Evolutionary conservation across 1,140 invertebrate genomes (phyloP).

Genomic region (Drosophila melanica): DNA sequence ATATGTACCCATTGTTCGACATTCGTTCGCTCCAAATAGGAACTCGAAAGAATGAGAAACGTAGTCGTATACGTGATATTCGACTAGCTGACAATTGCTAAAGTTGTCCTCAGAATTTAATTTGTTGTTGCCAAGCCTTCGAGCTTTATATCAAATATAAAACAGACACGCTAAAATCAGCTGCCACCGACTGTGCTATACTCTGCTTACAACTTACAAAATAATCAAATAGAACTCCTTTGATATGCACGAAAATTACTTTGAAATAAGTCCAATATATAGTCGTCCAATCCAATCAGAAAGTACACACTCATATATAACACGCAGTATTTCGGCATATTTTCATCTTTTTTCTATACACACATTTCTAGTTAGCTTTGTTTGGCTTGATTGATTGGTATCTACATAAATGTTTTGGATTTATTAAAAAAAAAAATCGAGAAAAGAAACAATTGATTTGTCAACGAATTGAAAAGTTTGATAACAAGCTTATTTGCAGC

Average conservation of each 20-base stretch:
- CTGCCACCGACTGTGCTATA: no score
- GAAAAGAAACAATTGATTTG: constrained; percentile 10
- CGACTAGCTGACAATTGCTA: constrained; percentile 41
- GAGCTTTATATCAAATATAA: no score
- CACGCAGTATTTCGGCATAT: no score
- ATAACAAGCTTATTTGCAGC: constrained; percentile 16
- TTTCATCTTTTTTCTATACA: no score
- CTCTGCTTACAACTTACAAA: no score
- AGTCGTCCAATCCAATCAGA: no score
- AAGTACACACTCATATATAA: no score
- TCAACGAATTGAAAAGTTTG: constrained; percentile 15
- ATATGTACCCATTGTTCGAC: background rate
- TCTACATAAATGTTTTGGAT: constrained; percentile 4
- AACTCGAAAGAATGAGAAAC: background rate
- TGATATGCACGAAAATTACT: no score
- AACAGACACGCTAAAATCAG: no score
- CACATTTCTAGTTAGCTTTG: background rate
- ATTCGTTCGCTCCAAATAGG: background rate
- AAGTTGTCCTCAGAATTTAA: background rate
- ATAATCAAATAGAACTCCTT: no score
- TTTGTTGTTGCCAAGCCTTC: background rate
- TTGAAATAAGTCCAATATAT: no score
- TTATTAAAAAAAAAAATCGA: background rate
- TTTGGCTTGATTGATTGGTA: constrained; percentile 10
- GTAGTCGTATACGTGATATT: constrained; percentile 58